These are phyloP conservation scores for Temnothorax longispinosus DNA, from an alignment of 1,140 invertebrate genomes.

Conservation along the genomic window DNA sequence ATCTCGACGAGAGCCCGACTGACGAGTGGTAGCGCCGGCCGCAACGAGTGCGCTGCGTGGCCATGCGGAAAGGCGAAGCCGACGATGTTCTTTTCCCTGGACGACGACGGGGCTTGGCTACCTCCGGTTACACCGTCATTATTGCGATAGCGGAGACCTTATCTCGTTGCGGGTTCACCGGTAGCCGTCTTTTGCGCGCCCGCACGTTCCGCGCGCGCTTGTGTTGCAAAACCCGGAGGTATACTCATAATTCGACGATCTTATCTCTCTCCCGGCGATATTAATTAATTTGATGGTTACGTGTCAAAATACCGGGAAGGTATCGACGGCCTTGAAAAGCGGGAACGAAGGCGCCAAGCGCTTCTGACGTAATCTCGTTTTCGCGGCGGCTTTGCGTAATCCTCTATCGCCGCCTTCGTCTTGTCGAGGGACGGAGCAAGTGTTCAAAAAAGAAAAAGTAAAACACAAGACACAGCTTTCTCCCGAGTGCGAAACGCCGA, in stretches of 20 bases:
- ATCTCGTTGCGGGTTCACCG: conserved; percentile 35
- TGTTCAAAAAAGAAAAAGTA: neutral
- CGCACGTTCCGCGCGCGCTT: neutral
- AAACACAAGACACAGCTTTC: neutral
- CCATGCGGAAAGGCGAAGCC: conserved; percentile 41
- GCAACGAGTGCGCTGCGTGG: neutral
- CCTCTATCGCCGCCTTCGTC: neutral
- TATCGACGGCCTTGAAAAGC: neutral
- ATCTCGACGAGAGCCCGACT: neutral
- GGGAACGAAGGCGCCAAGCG: neutral
- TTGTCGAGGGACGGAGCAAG: neutral
- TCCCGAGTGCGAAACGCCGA: neutral
- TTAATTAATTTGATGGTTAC: neutral
- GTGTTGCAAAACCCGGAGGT: neutral
- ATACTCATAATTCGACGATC: neutral
- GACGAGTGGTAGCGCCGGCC: neutral
- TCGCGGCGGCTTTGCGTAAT: neutral
- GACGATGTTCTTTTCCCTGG: conserved; percentile 20
- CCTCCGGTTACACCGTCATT: conserved; percentile 37
- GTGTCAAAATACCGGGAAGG: neutral
- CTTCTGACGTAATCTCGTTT: neutral
- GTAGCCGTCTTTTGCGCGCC: neutral
- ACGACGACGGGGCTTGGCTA: conserved; percentile 5
- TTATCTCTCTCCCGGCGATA: neutral
- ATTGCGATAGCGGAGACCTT: conserved; percentile 24